Percentiles rank a stretch among this genome's conserved stretches.
Conservation (phyloP, 2,888 invertebrate species). For the Drosophila phalerata region DNA sequence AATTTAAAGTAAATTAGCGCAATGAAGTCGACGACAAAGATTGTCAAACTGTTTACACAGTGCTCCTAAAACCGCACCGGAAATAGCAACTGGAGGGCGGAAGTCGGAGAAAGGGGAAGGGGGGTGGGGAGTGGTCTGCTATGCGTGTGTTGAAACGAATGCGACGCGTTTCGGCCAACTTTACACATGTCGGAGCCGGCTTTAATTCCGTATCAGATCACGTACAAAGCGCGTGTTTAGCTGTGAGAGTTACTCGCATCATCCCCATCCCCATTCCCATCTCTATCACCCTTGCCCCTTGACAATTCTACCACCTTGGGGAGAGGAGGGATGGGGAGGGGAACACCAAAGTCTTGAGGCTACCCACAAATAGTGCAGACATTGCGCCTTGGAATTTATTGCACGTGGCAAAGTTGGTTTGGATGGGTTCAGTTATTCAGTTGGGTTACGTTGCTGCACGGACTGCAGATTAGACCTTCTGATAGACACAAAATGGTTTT, state of each 20-base stretch:
- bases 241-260: slow-evolving; percentile 39
- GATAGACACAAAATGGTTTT: slow-evolving; percentile 75
- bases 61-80: slow-evolving; percentile 50
- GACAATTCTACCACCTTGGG: slow-evolving; percentile 30
- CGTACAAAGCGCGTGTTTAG: slow-evolving; percentile 69
- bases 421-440: slow-evolving; percentile 65
- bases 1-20: slow-evolving; percentile 78
- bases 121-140: background rate
- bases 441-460: slow-evolving; percentile 54
- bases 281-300: slow-evolving; percentile 1
- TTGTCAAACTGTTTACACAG: slow-evolving; percentile 58
- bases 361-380: slow-evolving; percentile 73
- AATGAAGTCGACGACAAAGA: slow-evolving; percentile 42
- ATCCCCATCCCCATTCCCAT: background rate
- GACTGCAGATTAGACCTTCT: slow-evolving; percentile 76
- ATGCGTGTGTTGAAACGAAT: slow-evolving; percentile 58
- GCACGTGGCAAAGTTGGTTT: slow-evolving; percentile 71
- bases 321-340: background rate
- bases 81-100: slow-evolving; percentile 12
- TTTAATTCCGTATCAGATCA: slow-evolving; percentile 78
- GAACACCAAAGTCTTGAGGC: slow-evolving; percentile 59
- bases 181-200: slow-evolving; percentile 62
- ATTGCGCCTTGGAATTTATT: slow-evolving; percentile 75
- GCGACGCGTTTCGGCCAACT: slow-evolving; percentile 64
- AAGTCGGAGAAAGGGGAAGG: background rate